Percentiles rank a stretch among this genome's conserved stretches.
Evolutionary conservation across 1,140 invertebrate species (phyloP).

Genomic region (Probaryconus sp.): DNA sequence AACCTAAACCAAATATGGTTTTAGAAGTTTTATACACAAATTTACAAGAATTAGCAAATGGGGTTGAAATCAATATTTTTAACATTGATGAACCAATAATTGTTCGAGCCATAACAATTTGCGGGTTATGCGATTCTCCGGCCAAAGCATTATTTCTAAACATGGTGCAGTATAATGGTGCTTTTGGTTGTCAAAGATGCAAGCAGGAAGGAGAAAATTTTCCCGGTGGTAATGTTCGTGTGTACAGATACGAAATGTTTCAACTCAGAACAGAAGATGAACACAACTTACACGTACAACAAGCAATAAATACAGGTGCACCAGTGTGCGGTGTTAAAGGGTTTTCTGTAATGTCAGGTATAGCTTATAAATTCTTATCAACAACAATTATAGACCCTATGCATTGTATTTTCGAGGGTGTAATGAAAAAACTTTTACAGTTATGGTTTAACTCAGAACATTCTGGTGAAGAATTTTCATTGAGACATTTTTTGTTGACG

Average conservation of each 20-base stretch:
- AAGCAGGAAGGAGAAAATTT: background rate
- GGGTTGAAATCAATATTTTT: background rate
- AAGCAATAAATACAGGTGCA: background rate
- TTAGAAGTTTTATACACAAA: background rate
- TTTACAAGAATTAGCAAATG: background rate
- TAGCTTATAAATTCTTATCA: constrained; percentile 15
- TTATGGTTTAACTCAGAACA: constrained; percentile 20
- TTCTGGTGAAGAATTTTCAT: background rate
- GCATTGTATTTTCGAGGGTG: constrained; percentile 50
- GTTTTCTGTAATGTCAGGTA: constrained; percentile 10
- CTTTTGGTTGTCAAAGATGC: constrained; percentile 5
- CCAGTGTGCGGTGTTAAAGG: constrained; percentile 47
- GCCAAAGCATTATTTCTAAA: constrained; percentile 29
- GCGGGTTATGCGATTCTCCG: constrained; percentile 22
- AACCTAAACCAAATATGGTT: background rate
- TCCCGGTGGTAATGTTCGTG: background rate
- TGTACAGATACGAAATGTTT: constrained; percentile 14
- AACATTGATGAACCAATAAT: background rate
- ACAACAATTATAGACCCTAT: constrained; percentile 44
- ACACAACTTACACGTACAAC: constrained; percentile 9
- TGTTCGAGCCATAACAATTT: constrained; percentile 10
- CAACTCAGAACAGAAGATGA: constrained; percentile 23
- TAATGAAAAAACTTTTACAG: constrained; percentile 16
- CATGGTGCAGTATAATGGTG: constrained; percentile 4
- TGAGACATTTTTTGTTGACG: constrained; percentile 1